These are phyloP conservation scores for Polymixis flavicincta DNA, from an alignment of 2,888 invertebrate genomes.

Conservation along the genomic window DNA sequence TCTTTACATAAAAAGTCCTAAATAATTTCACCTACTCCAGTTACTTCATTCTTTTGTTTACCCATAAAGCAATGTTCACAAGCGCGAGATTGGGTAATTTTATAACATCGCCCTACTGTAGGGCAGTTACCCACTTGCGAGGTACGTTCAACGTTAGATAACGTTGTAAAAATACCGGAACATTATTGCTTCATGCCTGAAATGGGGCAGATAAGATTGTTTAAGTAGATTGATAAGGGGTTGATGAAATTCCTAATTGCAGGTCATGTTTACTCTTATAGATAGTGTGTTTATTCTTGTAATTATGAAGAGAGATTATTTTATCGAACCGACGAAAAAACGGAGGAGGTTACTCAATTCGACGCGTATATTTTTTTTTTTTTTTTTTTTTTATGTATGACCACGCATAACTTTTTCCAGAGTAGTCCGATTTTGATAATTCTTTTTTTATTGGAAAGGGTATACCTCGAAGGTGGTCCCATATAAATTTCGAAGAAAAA, in stretches of 20 bases:
- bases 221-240: constrained; percentile 53
- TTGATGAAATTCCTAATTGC: constrained; percentile 66
- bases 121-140: constrained; percentile 49
- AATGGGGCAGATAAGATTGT: constrained; percentile 68
- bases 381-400: too few species aligned
- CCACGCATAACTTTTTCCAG: too few species aligned
- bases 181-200: constrained; percentile 59
- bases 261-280: constrained; percentile 29
- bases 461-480: too few species aligned
- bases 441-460: too few species aligned
- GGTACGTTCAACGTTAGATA: constrained; percentile 66
- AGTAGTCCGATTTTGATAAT: too few species aligned
- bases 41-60: constrained; percentile 58
- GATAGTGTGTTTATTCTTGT: constrained; percentile 4
- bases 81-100: constrained; percentile 63
- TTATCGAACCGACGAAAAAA: too few species aligned
- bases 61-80: constrained; percentile 62
- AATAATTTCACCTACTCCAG: constrained; percentile 57
- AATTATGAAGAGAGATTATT: neutral
- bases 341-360: too few species aligned
- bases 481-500: too few species aligned
- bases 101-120: constrained; percentile 48
- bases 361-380: too few species aligned
- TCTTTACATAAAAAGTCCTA: constrained; percentile 35
- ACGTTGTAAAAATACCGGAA: constrained; percentile 71